phyloP scores from a whole-genome alignment of 2,113 vertebrate genomes.

The Tetrao urogallus region DNA sequence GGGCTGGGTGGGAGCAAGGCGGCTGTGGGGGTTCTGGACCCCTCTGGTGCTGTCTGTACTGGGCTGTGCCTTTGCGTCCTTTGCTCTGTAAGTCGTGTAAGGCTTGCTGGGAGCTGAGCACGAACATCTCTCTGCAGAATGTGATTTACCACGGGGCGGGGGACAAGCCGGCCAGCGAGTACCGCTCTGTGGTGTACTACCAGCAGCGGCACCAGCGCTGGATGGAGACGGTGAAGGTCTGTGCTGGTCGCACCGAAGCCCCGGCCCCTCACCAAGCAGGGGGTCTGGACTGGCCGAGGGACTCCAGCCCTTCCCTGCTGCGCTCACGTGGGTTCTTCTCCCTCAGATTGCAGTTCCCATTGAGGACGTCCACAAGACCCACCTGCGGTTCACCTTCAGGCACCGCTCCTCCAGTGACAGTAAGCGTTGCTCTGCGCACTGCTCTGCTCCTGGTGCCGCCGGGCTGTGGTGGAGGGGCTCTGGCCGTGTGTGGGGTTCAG shows the following conservation, averaged over 20 bases:
- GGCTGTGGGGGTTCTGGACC: accelerated
- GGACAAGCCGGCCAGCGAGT: slow-evolving; percentile 26
- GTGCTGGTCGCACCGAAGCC: neutral
- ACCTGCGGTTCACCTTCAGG: slow-evolving; percentile 93
- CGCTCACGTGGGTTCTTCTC: neutral
- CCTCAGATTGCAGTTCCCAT: slow-evolving; percentile 93
- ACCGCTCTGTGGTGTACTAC: slow-evolving; percentile 68
- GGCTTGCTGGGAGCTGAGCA: neutral
- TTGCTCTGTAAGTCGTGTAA: neutral
- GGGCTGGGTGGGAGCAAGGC: accelerated
- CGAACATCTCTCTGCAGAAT: neutral
- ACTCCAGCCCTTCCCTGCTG: neutral
- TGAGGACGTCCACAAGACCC: slow-evolving; percentile 95
- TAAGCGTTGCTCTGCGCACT: slow-evolving; percentile 73
- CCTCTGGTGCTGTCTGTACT: accelerated
- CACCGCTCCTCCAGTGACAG: slow-evolving; percentile 96
- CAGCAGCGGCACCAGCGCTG: slow-evolving; percentile 73
- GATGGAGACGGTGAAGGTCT: slow-evolving; percentile 74
- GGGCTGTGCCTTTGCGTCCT: neutral
- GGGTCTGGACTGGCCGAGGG: too few species aligned
- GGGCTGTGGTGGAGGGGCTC: neutral
- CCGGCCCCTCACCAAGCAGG: too few species aligned
- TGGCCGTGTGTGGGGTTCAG: neutral
- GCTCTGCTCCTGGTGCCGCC: accelerated
- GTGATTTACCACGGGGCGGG: slow-evolving; percentile 43